These are phyloP conservation scores for Carcharodon carcharias DNA, from an alignment of 2,797 vertebrate genomes.

Conservation along the genomic window DNA sequence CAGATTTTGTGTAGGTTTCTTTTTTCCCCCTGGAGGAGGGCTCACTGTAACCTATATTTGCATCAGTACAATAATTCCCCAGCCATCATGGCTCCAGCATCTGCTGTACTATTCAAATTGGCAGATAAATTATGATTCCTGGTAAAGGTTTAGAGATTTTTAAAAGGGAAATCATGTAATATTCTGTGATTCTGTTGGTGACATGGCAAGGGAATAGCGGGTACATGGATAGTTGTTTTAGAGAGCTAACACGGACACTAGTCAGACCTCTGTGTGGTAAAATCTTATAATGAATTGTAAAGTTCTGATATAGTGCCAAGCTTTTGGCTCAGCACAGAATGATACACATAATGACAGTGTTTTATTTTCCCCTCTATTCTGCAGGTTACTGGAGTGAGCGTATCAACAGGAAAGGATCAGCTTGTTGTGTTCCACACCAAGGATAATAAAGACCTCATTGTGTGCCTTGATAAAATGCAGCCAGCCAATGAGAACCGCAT, in stretches of 20 bases:
- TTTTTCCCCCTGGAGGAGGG: background rate
- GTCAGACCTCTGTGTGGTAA: background rate
- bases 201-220: background rate
- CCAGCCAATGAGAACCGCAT: conserved; percentile 78
- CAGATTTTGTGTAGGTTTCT: background rate
- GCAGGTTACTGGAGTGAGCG: conserved; percentile 87
- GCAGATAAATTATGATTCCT: background rate
- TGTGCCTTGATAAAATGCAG: conserved; percentile 80
- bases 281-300: background rate
- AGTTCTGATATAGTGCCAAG: background rate
- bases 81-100: background rate
- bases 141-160: background rate
- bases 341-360: background rate
- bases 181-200: background rate
- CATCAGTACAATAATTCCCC: background rate
- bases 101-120: background rate
- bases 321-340: background rate
- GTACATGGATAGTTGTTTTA: background rate
- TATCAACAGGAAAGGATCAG: conserved; percentile 93
- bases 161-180: background rate
- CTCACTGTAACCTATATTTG: background rate
- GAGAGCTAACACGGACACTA: background rate
- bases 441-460: conserved; percentile 87
- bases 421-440: conserved; percentile 95
- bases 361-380: background rate